phyloP scores from a whole-genome alignment of 2,797 vertebrate genomes.

The Synaphobranchus kaupii region DNA sequence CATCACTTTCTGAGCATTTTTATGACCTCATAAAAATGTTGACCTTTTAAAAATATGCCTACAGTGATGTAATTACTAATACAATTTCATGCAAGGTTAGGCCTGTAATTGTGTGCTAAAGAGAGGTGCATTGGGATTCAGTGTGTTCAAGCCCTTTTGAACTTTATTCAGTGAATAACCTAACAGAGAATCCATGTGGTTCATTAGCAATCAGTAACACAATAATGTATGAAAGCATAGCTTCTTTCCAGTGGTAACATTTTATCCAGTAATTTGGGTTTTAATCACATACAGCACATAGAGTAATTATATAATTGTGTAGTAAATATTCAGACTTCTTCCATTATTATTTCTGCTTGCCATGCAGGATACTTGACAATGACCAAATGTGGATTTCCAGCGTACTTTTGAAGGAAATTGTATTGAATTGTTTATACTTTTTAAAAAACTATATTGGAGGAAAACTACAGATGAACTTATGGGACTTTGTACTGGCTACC shows the following conservation, averaged over 20 bases:
- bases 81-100: slow-evolving; percentile 77
- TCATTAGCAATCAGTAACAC: not conserved
- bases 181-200: not conserved
- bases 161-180: not conserved
- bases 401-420: too few relatives aligned
- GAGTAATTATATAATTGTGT: not conserved
- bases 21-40: slow-evolving; percentile 45
- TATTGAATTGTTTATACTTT: too few relatives aligned
- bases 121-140: slow-evolving; percentile 53
- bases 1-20: not conserved
- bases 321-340: too few relatives aligned
- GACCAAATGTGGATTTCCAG: not conserved
- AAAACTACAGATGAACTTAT: not conserved
- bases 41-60: slow-evolving; percentile 61
- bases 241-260: not conserved
- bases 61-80: slow-evolving; percentile 65
- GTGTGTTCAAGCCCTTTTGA: not conserved
- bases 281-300: not conserved
- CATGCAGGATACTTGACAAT: not conserved
- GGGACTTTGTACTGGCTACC: not conserved
- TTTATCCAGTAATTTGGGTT: not conserved
- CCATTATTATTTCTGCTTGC: too few relatives aligned
- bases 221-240: not conserved
- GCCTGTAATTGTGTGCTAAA: slow-evolving; percentile 73
- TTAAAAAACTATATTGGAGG: not conserved